Percentiles rank a stretch among this genome's conserved stretches.
Conservation (phyloP, 2,113 vertebrate genomes). For the Ctenodactylus gundi region DNA sequence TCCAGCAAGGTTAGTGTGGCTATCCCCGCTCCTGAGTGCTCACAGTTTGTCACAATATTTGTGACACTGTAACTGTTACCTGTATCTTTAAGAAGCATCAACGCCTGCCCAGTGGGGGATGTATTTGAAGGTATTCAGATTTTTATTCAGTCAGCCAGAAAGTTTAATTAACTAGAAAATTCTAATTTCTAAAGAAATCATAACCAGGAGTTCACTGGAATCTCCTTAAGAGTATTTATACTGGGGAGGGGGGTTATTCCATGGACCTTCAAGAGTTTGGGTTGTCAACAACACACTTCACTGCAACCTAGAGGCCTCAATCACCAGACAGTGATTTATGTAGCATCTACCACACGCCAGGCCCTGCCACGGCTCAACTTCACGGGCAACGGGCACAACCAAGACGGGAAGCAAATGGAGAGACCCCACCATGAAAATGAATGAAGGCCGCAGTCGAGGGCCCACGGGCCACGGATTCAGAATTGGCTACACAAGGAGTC, state of each 20-base stretch:
- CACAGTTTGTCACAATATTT: background rate
- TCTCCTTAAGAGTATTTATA: background rate
- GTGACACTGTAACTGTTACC: background rate
- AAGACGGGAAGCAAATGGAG: background rate
- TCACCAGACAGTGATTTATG: background rate
- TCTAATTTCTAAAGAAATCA: background rate
- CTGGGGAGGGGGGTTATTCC: background rate
- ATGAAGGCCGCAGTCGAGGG: background rate
- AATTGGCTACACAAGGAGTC: background rate
- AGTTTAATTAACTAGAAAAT: conserved; percentile 6
- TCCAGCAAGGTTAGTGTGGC: too few relatives aligned
- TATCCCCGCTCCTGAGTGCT: too few relatives aligned
- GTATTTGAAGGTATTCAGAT: background rate
- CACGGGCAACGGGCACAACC: background rate
- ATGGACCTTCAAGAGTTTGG: background rate
- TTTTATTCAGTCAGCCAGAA: background rate
- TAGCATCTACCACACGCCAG: background rate
- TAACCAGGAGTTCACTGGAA: background rate
- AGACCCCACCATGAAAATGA: background rate
- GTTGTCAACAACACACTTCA: background rate
- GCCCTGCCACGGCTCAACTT: background rate
- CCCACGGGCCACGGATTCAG: background rate
- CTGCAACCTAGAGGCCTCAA: background rate
- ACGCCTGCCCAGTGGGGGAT: background rate
- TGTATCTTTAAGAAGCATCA: background rate